Percentiles rank a stretch among this genome's conserved stretches.
These are phyloP conservation scores for Lophius americanus DNA, from an alignment of 2,797 vertebrate genomes.

Conservation along the genomic window DNA sequence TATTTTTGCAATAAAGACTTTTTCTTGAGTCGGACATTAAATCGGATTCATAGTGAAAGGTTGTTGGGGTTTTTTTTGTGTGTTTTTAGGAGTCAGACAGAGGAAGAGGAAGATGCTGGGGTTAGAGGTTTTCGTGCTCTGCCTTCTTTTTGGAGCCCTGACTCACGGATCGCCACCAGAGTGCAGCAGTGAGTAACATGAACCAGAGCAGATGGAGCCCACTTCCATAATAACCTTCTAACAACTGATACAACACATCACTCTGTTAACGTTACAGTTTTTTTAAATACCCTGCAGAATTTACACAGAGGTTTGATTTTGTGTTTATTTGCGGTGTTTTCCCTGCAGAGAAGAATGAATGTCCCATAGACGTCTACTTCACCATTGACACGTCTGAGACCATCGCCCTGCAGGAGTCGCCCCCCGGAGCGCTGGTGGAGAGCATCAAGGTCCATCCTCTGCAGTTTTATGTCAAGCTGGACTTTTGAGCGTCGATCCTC, in stretches of 20 bases:
- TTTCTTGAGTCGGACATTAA: not conserved
- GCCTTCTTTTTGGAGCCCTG: slow-evolving; percentile 70
- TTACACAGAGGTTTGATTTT: not conserved
- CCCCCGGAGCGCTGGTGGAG: slow-evolving; percentile 88
- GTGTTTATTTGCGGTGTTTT: slow-evolving; percentile 7
- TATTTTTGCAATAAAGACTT: not conserved
- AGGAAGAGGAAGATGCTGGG: slow-evolving; percentile 72
- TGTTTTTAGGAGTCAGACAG: slow-evolving; percentile 52
- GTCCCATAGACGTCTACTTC: slow-evolving; percentile 91
- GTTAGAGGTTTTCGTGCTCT: slow-evolving; percentile 60
- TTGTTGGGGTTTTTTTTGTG: not conserved
- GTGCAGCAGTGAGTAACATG: slow-evolving; percentile 70
- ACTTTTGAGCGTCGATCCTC: too few relatives aligned
- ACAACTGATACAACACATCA: not conserved
- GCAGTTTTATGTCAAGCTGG: not conserved
- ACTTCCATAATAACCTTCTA: not conserved
- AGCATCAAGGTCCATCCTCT: slow-evolving; percentile 82
- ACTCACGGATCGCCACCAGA: slow-evolving; percentile 41
- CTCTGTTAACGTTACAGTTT: not conserved
- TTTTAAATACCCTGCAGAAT: not conserved
- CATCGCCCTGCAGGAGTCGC: slow-evolving; percentile 91
- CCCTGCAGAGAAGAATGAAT: slow-evolving; percentile 75
- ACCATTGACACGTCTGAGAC: slow-evolving; percentile 98
- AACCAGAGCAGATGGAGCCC: not conserved
- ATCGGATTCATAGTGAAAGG: not conserved